Conservation (phyloP, 2,113 vertebrate species). For the Hypomesus transpacificus region DNA sequence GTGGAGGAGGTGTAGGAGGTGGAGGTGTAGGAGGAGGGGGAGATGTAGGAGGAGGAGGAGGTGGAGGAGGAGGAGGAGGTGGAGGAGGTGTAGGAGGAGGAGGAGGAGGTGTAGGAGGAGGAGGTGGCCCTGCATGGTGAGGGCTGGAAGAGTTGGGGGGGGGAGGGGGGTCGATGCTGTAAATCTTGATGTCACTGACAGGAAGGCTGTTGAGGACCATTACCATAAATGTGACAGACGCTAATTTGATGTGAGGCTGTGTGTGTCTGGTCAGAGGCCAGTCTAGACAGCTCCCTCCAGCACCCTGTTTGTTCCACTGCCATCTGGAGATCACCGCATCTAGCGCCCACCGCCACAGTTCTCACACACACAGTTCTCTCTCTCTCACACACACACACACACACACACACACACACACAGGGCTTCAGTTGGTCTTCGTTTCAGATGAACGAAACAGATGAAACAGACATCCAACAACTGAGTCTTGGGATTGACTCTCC, state of each 20-base stretch:
- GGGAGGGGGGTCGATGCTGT: conserved; percentile 69
- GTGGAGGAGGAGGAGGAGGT: too few relatives aligned
- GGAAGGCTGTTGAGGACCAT: conserved; percentile 97
- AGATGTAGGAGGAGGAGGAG: too few relatives aligned
- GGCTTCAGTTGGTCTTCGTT: too few relatives aligned
- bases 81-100: too few relatives aligned
- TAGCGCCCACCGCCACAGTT: conserved; percentile 88
- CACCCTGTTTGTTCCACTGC: conserved; percentile 95
- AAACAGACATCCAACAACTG: not conserved
- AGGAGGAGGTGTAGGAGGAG: conserved; percentile 1
- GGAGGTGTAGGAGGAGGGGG: too few relatives aligned
- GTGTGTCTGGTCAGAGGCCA: conserved; percentile 98
- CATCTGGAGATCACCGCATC: conserved; percentile 98
- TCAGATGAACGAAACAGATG: not conserved
- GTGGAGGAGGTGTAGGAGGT: too few relatives aligned
- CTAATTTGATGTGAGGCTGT: conserved; percentile 99
- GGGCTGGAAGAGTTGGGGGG: conserved; percentile 33
- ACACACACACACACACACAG: conserved; percentile 52
- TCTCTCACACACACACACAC: too few relatives aligned
- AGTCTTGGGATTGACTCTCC: not conserved
- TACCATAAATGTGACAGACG: conserved; percentile 99
- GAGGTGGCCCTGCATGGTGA: conserved; percentile 25
- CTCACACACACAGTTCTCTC: conserved; percentile 78
- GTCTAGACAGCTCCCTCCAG: conserved; percentile 99
- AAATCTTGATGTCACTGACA: conserved; percentile 99